These are phyloP conservation scores for Syncerus caffer DNA, from an alignment of 2,797 vertebrate species.

Conservation along the genomic window DNA sequence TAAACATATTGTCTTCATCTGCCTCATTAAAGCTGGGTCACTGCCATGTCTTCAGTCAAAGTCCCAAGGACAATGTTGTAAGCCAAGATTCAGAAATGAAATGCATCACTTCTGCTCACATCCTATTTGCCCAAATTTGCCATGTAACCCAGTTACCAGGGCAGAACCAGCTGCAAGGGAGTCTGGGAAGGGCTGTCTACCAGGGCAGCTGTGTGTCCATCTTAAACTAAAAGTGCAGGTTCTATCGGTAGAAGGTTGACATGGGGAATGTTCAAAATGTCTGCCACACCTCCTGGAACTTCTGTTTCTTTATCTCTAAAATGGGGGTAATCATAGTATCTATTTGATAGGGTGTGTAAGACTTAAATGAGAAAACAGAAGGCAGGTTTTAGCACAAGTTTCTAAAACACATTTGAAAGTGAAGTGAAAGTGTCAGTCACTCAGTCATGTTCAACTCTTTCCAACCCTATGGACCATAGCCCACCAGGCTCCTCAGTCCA, in stretches of 20 bases:
- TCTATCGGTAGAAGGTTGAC: background rate
- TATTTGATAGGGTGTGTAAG: background rate
- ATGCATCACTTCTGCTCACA: background rate
- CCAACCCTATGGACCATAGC: background rate
- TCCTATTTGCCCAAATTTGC: background rate
- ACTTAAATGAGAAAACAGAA: background rate
- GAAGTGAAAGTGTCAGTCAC: background rate
- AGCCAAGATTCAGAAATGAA: background rate
- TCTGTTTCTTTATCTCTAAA: constrained; percentile 5
- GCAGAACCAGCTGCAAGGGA: background rate
- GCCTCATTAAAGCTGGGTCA: background rate
- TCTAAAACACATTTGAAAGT: background rate
- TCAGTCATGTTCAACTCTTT: background rate
- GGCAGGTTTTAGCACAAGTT: background rate
- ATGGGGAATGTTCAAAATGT: background rate
- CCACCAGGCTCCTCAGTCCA: background rate
- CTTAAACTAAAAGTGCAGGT: background rate
- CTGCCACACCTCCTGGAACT: background rate
- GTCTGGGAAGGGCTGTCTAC: background rate
- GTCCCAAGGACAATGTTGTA: background rate
- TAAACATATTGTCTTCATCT: background rate
- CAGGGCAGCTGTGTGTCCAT: background rate
- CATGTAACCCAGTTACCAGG: background rate
- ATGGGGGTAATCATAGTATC: background rate
- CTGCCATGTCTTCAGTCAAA: background rate